Evolutionary conservation across 2,888 invertebrate species (phyloP).

Genomic region (Agrochola litura): DNA sequence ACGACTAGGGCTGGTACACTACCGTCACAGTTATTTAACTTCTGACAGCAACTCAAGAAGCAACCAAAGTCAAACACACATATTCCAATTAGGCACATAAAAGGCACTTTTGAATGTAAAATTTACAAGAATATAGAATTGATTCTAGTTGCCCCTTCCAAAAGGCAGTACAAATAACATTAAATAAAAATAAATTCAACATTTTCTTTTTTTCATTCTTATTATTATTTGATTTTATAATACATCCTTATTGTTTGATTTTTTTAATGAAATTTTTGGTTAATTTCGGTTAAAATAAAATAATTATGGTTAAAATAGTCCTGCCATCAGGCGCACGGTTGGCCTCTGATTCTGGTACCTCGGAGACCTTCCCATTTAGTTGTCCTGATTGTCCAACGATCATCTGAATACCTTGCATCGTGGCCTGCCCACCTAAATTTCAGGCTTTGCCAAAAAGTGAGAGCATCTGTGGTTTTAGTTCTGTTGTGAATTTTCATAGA

Average conservation of each 20-base stretch:
- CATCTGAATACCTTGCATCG: not conserved
- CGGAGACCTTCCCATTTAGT: not conserved
- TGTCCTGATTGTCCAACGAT: not conserved
- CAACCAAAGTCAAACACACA: not conserved
- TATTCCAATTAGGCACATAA: not conserved
- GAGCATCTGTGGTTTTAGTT: not conserved
- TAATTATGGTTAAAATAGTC: not conserved
- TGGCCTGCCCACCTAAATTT: not conserved
- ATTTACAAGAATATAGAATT: too few species aligned
- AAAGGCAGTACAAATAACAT: too few species aligned
- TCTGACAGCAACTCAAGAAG: not conserved
- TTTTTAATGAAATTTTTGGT: not conserved
- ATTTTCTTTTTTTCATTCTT: too few species aligned
- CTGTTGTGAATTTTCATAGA: not conserved
- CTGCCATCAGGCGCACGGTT: not conserved
- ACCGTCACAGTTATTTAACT: too few species aligned
- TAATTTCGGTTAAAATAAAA: not conserved
- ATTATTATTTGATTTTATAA: too few species aligned
- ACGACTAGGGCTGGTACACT: slow-evolving; percentile 32
- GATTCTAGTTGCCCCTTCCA: too few species aligned
- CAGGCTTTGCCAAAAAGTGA: not conserved
- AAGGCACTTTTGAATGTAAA: not conserved
- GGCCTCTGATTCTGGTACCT: not conserved
- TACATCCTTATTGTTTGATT: too few species aligned
- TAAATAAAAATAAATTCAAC: too few species aligned